Conservation (phyloP, 2,797 vertebrate species). For the Chaetophractus vellerosus region DNA sequence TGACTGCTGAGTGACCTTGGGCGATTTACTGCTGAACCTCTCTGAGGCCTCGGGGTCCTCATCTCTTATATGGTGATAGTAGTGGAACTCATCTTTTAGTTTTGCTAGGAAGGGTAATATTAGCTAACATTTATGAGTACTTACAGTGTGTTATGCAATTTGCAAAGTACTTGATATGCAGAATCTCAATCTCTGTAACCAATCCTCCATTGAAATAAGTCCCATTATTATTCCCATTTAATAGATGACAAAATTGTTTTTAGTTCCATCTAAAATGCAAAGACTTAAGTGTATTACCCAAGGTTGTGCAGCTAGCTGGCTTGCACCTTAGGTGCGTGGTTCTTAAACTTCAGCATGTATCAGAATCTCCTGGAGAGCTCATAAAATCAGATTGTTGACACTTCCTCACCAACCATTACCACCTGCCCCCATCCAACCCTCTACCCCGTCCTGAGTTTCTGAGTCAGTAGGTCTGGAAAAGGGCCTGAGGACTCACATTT, state of each 20-base stretch:
- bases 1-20: constrained; percentile 2
- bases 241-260: not conserved
- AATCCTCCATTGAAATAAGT: not conserved
- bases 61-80: not conserved
- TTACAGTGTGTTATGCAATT: not conserved
- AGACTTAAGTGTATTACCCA: not conserved
- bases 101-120: not conserved
- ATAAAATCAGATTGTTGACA: not conserved
- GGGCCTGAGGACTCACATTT: not conserved
- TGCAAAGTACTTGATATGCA: not conserved
- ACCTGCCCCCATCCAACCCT: no score
- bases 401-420: no score
- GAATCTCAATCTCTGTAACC: not conserved
- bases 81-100: not conserved
- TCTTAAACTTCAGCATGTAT: not conserved
- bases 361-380: not conserved
- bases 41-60: not conserved
- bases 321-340: not conserved
- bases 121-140: not conserved
- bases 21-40: not conserved
- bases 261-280: not conserved
- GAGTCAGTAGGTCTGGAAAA: not conserved
- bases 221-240: not conserved
- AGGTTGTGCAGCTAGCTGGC: not conserved
- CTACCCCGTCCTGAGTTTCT: not conserved